Evolutionary conservation across 2,888 invertebrate genomes (phyloP).

Genomic region (Ormyrus rosae): DNA sequence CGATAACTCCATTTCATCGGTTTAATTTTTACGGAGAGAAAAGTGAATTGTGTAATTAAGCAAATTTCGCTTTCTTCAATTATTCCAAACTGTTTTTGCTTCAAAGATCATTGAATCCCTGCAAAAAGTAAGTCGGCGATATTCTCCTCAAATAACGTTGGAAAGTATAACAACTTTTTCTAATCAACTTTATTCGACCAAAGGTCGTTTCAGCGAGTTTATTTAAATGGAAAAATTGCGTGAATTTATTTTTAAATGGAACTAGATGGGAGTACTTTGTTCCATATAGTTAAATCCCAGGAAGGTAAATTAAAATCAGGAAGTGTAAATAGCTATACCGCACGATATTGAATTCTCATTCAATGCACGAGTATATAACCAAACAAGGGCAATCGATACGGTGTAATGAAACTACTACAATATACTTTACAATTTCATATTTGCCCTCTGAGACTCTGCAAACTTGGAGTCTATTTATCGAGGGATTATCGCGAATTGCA

Average conservation of each 20-base stretch:
- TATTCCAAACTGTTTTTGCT: too few species aligned
- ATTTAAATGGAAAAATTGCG: too few species aligned
- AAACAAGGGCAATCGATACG: constrained; percentile 39
- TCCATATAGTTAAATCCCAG: constrained; percentile 13
- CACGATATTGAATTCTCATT: constrained; percentile 47
- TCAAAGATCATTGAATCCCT: too few species aligned
- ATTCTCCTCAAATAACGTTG: too few species aligned
- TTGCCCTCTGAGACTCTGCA: not conserved
- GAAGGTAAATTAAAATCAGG: constrained; percentile 44
- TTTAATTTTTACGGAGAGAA: too few species aligned
- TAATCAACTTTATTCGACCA: too few species aligned
- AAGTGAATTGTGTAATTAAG: too few species aligned
- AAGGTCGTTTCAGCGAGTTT: too few species aligned
- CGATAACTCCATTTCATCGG: too few species aligned
- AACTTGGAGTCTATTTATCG: not conserved
- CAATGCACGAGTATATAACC: constrained; percentile 14
- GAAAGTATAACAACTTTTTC: too few species aligned
- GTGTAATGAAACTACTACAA: constrained; percentile 30
- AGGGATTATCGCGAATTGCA: not conserved
- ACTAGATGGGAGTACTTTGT: not conserved
- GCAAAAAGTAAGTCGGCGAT: too few species aligned
- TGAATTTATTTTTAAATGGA: constrained; percentile 18
- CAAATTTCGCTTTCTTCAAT: too few species aligned
- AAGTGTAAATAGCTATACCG: constrained; percentile 42
- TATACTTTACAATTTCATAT: constrained; percentile 18